These are phyloP conservation scores for Pseudomyrmex sp. DNA, from an alignment of 1,140 invertebrate genomes.

Conservation along the genomic window DNA sequence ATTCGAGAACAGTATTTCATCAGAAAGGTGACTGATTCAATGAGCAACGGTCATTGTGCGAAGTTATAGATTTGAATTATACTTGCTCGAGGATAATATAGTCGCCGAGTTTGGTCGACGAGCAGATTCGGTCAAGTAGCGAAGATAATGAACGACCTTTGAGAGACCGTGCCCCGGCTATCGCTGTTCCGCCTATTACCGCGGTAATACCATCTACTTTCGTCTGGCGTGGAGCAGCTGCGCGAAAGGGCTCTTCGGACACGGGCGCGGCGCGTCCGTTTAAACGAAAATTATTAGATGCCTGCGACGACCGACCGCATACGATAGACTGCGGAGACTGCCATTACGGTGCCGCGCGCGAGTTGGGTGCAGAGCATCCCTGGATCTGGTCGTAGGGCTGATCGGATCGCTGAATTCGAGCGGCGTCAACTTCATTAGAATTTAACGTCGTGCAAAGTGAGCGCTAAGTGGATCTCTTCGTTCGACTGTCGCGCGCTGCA, in stretches of 20 bases:
- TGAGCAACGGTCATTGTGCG: neutral
- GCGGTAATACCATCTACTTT: slow-evolving; percentile 71
- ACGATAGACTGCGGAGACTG: slow-evolving; percentile 44
- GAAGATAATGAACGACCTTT: slow-evolving; percentile 76
- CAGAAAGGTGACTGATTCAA: neutral
- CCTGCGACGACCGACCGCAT: slow-evolving; percentile 60
- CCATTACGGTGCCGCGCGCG: slow-evolving; percentile 48
- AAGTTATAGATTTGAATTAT: slow-evolving; percentile 29
- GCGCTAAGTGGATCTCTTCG: slow-evolving; percentile 72
- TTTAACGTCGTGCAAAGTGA: slow-evolving; percentile 69
- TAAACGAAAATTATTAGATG: slow-evolving; percentile 74
- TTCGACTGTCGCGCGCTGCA: slow-evolving; percentile 47
- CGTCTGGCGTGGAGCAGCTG: slow-evolving; percentile 59
- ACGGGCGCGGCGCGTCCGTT: slow-evolving; percentile 40
- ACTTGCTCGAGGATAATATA: neutral
- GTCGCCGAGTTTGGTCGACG: slow-evolving; percentile 1
- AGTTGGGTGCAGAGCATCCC: slow-evolving; percentile 42
- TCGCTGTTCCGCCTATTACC: slow-evolving; percentile 76
- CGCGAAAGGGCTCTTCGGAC: slow-evolving; percentile 56
- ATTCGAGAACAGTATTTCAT: too few relatives aligned
- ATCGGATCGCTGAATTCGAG: slow-evolving; percentile 67
- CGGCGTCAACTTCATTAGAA: slow-evolving; percentile 70
- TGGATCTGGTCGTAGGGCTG: slow-evolving; percentile 44
- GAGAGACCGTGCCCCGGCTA: slow-evolving; percentile 63
- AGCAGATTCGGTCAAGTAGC: slow-evolving; percentile 32